Base-by-base conservation (phyloP, 2,797 vertebrate genomes). In the Anguilla marmorata region DNA sequence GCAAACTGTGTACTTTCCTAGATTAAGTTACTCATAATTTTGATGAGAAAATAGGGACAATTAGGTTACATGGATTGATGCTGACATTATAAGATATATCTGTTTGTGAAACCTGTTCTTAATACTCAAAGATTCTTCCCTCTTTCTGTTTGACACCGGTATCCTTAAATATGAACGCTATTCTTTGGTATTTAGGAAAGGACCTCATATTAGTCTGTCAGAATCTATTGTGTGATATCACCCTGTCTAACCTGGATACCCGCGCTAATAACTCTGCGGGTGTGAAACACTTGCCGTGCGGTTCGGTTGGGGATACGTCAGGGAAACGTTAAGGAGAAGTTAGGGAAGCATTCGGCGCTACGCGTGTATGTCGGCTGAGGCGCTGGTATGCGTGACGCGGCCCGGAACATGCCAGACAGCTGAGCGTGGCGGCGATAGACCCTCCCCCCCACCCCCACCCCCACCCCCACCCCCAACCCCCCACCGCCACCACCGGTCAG, bases 391-490 rank as follows among this genome's bases (percentile, higher is more conserved):
- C 90, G 89, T 89, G 85, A 88, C 60, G 85, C 88, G 89, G 52
- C 7, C 87, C 86, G 79, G 91, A 92, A 91, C 93, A 94, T 94
- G 90, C 92, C 93, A 93, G 92, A 94, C 94, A 95, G 95, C 95
- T 96, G 94, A 95, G 27, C 3, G 24, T 48, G 41, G 52, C 90
- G 86, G 90, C 86, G 82, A 83, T 84, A 37, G 1, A 84, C 88
- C 85, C 88, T 90, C 93, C 93, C 88, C 90, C 93, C 93, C 92
- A 92, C 33, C 33, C 33, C 33, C 33, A 33, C 0, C 33, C 88
- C 85, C 88, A 93, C 88, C 90, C 93, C 93, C 92, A 37, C 93
- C 88, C 90, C 93, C 93, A 92, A 92, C 92, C 92, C 92, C 94
- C 93, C 92, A 88, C 90, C 24, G 33, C 50, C 3, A 14, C 66